phyloP scores from a whole-genome alignment of 2,888 invertebrate genomes.

The Heteromurus nitidus region DNA sequence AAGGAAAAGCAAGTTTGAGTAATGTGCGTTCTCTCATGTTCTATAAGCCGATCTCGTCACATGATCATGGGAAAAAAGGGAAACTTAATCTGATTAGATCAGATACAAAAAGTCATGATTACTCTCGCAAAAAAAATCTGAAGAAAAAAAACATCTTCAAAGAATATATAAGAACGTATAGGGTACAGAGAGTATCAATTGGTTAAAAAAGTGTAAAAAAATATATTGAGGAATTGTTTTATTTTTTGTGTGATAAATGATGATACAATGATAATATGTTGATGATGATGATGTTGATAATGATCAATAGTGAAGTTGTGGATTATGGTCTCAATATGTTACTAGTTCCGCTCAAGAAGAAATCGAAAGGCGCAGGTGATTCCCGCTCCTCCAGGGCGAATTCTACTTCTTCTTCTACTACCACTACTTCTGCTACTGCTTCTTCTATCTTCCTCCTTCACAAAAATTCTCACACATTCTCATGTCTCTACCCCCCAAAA shows the following conservation, averaged over 20 bases:
- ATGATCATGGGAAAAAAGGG: background rate
- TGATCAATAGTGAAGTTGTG: constrained; percentile 66
- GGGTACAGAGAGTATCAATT: too few species aligned
- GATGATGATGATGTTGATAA: constrained; percentile 43
- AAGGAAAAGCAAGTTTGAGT: too few species aligned
- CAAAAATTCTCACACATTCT: constrained; percentile 37
- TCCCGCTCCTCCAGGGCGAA: constrained; percentile 69
- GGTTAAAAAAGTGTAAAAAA: too few species aligned
- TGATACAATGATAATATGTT: constrained; percentile 13
- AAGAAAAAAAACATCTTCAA: too few species aligned
- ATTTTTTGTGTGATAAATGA: background rate
- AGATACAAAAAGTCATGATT: background rate
- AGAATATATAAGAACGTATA: too few species aligned
- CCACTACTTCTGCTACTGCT: constrained; percentile 37
- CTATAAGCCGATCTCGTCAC: background rate
- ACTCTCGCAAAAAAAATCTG: background rate
- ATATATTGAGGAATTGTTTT: too few species aligned
- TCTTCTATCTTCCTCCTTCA: constrained; percentile 43
- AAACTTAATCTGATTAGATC: background rate
- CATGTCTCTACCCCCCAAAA: constrained; percentile 35
- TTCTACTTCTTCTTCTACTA: constrained; percentile 59
- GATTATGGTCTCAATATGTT: constrained; percentile 65
- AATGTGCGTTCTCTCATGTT: too few species aligned
- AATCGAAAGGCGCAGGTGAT: constrained; percentile 73
- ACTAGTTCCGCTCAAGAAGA: constrained; percentile 74